Percentiles rank a stretch among this genome's conserved stretches.
Conservation (phyloP, 2,888 invertebrate genomes). For the Clusia tigrina region DNA sequence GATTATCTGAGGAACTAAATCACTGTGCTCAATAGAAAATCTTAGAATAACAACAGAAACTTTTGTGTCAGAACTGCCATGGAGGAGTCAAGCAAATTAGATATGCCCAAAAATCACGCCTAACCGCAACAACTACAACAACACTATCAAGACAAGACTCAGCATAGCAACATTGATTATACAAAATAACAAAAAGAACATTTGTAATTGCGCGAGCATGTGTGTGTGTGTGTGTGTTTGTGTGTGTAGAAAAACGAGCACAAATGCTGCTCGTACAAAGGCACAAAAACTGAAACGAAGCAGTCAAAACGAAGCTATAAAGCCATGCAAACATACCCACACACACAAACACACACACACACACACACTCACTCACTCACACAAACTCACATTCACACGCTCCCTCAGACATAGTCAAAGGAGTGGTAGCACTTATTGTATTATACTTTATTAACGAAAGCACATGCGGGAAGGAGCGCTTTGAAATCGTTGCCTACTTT, state of each 20-base stretch:
- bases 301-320: too few species aligned
- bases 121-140: constrained; percentile 4
- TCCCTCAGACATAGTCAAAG: neutral
- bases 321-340: neutral
- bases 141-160: neutral
- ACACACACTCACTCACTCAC: neutral
- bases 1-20: too few species aligned
- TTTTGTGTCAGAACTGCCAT: too few species aligned
- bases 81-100: too few species aligned
- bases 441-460: neutral
- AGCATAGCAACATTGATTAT: constrained; percentile 7
- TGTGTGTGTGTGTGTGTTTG: neutral
- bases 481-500: constrained; percentile 1
- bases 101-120: constrained; percentile 11
- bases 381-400: neutral
- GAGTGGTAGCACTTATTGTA: neutral
- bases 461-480: neutral
- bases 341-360: neutral
- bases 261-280: too few species aligned
- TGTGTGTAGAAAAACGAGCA: neutral
- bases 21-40: too few species aligned
- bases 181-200: neutral
- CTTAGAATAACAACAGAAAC: too few species aligned
- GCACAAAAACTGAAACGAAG: too few species aligned
- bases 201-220: neutral